phyloP scores from a whole-genome alignment of 2,888 invertebrate genomes.

The Erannis defoliaria region DNA sequence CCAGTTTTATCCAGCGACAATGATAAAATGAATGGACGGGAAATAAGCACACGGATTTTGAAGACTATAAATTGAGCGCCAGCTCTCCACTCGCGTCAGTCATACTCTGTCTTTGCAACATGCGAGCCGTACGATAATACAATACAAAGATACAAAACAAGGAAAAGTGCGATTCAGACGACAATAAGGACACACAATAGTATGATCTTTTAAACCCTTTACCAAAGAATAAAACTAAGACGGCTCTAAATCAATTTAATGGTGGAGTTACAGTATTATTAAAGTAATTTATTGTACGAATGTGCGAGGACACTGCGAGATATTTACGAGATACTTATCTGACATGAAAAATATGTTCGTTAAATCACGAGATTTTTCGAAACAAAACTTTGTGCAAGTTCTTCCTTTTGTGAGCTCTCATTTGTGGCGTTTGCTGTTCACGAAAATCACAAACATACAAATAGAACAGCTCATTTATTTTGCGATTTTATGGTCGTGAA shows the following conservation, averaged over 20 bases:
- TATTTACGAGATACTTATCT: slow-evolving; percentile 49
- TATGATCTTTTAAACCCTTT: slow-evolving; percentile 41
- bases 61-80: no score
- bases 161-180: background rate
- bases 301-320: slow-evolving; percentile 47
- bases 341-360: slow-evolving; percentile 42
- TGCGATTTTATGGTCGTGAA: no score
- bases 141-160: slow-evolving; percentile 6
- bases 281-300: slow-evolving; percentile 48
- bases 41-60: no score
- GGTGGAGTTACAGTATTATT: slow-evolving; percentile 47
- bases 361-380: slow-evolving; percentile 28
- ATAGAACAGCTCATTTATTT: no score
- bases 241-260: slow-evolving; percentile 44
- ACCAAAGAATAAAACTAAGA: slow-evolving; percentile 44
- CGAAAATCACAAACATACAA: no score
- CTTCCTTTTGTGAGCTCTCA: background rate
- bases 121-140: no score
- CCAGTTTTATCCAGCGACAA: no score
- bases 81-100: no score
- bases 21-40: no score
- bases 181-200: slow-evolving; percentile 3
- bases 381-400: background rate
- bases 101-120: background rate
- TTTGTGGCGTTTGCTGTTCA: background rate